These are phyloP conservation scores for Zaprionus kolodkinae DNA, from an alignment of 1,140 invertebrate species.

Conservation along the genomic window DNA sequence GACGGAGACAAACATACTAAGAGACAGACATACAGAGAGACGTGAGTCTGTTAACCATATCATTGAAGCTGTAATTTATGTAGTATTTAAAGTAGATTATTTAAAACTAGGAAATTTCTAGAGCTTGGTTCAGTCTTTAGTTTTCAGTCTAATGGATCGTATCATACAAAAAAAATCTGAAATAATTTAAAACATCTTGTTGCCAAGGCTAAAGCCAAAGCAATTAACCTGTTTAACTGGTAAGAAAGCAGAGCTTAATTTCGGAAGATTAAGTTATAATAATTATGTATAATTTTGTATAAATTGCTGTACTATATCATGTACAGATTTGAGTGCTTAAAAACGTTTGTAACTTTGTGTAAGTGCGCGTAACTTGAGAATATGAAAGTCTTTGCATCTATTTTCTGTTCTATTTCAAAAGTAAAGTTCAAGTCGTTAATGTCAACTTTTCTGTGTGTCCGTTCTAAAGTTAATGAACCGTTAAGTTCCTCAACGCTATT, in stretches of 20 bases:
- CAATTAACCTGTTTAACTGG: conserved; percentile 1
- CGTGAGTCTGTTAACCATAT: no score
- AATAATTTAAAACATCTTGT: neutral
- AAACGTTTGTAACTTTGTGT: neutral
- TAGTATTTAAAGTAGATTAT: neutral
- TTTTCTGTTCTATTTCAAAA: neutral
- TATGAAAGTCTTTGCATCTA: neutral
- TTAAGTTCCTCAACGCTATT: conserved; percentile 25
- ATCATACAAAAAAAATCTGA: neutral
- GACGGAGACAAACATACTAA: no score
- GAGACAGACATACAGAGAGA: no score
- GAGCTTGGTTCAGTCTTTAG: neutral
- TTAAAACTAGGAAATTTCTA: neutral
- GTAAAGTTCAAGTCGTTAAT: conserved; percentile 8
- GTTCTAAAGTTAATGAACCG: conserved; percentile 34
- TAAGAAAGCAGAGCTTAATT: neutral
- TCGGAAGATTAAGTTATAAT: neutral
- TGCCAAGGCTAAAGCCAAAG: neutral
- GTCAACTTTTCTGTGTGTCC: conserved; percentile 14
- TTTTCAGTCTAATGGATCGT: neutral
- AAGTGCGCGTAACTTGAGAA: neutral
- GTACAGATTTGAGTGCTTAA: no score
- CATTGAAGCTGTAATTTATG: no score
- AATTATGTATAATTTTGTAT: neutral
- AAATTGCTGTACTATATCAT: neutral